Percentiles rank a stretch among this genome's conserved stretches.
Conservation (phyloP, 2,888 invertebrate species). For the Stenolophus ochropezus region DNA sequence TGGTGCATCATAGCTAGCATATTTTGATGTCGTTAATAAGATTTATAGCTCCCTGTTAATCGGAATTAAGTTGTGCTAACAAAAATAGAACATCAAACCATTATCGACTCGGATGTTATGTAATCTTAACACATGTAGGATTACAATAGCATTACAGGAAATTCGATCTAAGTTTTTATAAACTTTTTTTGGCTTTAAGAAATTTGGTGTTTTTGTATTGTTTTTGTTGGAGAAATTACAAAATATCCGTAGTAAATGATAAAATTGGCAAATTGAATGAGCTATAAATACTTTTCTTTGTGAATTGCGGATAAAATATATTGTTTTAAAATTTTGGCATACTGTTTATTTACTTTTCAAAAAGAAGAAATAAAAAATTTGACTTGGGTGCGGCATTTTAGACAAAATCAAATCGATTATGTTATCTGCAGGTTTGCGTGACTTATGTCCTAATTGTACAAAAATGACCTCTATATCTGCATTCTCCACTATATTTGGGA, state of each 20-base stretch:
- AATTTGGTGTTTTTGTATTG: not conserved
- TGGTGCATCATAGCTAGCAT: not conserved
- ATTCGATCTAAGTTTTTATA: not conserved
- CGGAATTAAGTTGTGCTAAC: conserved; percentile 2
- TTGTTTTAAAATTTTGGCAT: not conserved
- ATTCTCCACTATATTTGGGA: no score
- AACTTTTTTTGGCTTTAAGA: not conserved
- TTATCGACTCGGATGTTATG: conserved; percentile 22
- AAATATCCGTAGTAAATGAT: not conserved
- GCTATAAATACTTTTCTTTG: not conserved
- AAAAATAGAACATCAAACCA: conserved; percentile 35
- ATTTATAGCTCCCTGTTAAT: conserved; percentile 26
- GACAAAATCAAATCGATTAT: no score
- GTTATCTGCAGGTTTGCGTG: no score
- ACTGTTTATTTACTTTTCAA: no score
- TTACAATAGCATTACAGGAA: conserved; percentile 26
- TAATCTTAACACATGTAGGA: conserved; percentile 23
- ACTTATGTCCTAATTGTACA: no score
- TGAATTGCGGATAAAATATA: not conserved
- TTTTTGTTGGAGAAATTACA: no score
- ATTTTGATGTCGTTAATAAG: conserved; percentile 13
- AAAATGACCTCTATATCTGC: no score
- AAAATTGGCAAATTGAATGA: not conserved
- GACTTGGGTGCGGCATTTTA: no score
- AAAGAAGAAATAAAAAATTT: no score